A percentile compares a stretch with the other conserved stretches of the same genome.
Evolutionary conservation across 1,140 invertebrate genomes (phyloP).

Genomic region (Eupristina koningsbergeri): DNA sequence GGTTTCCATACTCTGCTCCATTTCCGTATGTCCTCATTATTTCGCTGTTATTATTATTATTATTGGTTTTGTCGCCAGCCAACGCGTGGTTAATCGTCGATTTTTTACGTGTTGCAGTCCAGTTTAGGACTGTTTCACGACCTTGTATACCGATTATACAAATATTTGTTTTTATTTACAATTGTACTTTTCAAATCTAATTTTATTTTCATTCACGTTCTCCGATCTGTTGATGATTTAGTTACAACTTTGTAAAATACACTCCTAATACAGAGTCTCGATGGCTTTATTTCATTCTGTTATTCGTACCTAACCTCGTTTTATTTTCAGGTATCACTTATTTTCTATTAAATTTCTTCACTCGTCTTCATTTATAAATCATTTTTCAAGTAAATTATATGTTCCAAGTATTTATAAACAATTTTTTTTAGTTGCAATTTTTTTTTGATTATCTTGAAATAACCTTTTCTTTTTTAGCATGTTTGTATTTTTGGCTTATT

Average conservation of each 20-base stretch:
- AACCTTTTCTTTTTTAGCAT: background rate
- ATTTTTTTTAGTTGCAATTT: slow-evolving; percentile 38
- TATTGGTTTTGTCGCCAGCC: background rate
- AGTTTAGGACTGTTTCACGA: background rate
- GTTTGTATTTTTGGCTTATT: no score
- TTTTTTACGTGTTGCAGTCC: background rate
- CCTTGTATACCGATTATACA: background rate
- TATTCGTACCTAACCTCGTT: slow-evolving; percentile 35
- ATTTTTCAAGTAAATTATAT: no score
- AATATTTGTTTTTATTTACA: slow-evolving; percentile 31
- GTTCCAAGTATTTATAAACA: no score
- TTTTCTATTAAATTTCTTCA: background rate
- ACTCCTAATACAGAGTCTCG: background rate
- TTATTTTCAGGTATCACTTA: slow-evolving; percentile 27
- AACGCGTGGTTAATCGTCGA: background rate
- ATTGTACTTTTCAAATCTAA: background rate
- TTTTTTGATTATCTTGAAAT: background rate
- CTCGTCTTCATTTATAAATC: no score
- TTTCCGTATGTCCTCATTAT: background rate
- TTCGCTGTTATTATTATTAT: no score
- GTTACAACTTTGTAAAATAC: background rate
- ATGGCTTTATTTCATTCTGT: slow-evolving; percentile 32
- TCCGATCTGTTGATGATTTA: slow-evolving; percentile 12
- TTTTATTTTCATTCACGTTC: slow-evolving; percentile 30
- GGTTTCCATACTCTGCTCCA: background rate